Evolutionary conservation across 2,888 invertebrate species (phyloP).

Genomic region (Ormyrus labotus): DNA sequence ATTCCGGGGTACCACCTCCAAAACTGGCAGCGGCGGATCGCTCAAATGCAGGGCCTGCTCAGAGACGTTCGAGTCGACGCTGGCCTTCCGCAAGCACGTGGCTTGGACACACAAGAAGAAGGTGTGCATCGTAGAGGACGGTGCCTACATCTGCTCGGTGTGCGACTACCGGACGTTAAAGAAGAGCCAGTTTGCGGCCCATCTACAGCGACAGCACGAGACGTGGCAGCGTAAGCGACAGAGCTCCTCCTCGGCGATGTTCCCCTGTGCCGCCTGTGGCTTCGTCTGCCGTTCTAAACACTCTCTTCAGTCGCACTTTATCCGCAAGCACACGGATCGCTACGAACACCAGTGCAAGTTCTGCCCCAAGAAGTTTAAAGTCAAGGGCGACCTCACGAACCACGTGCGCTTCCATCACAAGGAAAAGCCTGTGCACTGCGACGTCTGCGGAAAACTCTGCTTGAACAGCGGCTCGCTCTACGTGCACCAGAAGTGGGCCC

Average conservation of each 20-base stretch:
- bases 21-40: not conserved
- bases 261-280: conserved; percentile 71
- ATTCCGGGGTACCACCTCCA: not conserved
- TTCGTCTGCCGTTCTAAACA: conserved; percentile 73
- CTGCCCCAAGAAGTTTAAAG: conserved; percentile 72
- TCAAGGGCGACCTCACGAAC: conserved; percentile 73
- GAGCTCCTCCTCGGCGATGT: conserved; percentile 57
- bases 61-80: conserved; percentile 67
- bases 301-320: conserved; percentile 73
- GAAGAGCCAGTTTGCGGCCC: conserved; percentile 68
- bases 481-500: conserved; percentile 74
- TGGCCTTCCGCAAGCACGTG: conserved; percentile 71
- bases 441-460: conserved; percentile 71
- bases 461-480: conserved; percentile 72
- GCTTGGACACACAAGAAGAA: conserved; percentile 73
- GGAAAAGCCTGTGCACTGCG: conserved; percentile 72
- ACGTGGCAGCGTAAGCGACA: conserved; percentile 68
- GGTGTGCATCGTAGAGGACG: conserved; percentile 71
- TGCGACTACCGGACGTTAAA: conserved; percentile 71
- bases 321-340: conserved; percentile 72
- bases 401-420: conserved; percentile 73
- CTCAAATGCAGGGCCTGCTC: conserved; percentile 71
- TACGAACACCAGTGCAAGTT: conserved; percentile 72
- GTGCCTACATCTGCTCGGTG: conserved; percentile 70
- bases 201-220: conserved; percentile 71